These are phyloP conservation scores for Scortum barcoo DNA, from an alignment of 2,113 vertebrate species.

Conservation along the genomic window DNA sequence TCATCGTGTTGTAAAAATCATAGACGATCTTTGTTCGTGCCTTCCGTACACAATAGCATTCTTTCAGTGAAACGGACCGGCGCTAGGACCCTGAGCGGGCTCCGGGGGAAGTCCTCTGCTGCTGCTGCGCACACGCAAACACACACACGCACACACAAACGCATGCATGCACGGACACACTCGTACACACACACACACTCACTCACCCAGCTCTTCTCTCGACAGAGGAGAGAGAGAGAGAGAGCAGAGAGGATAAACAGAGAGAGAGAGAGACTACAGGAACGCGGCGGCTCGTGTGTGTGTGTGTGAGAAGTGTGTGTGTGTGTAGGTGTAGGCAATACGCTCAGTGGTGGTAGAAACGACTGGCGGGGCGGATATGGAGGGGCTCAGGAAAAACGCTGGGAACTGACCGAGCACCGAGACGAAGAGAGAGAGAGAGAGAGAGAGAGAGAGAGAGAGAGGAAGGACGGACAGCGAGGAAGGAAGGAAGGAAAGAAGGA, in stretches of 20 bases:
- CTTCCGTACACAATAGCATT: conserved; percentile 79
- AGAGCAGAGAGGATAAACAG: conserved; percentile 63
- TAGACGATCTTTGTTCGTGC: conserved; percentile 72
- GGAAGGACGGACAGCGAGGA: conserved; percentile 55
- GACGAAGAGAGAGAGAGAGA: conserved; percentile 52
- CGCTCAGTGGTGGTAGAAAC: conserved; percentile 76
- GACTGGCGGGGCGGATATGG: conserved; percentile 83
- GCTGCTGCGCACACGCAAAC: conserved; percentile 77
- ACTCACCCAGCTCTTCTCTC: conserved; percentile 64
- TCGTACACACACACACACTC: conserved; percentile 33
- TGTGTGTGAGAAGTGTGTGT: conserved; percentile 54
- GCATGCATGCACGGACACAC: conserved; percentile 26
- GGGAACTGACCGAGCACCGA: conserved; percentile 79
- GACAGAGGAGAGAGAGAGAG: conserved; percentile 65
- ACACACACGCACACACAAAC: conserved; percentile 52
- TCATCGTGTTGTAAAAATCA: neutral
- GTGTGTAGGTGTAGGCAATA: conserved; percentile 58
- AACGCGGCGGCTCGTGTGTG: conserved; percentile 77
- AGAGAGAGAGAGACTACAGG: conserved; percentile 77
- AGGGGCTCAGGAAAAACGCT: conserved; percentile 79
- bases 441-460: conserved; percentile 39
- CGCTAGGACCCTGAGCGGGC: conserved; percentile 79
- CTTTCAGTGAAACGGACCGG: conserved; percentile 57
- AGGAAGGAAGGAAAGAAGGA: conserved; percentile 56
- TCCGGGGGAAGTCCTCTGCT: conserved; percentile 80